Percentiles rank a stretch among this genome's conserved stretches.
These are phyloP conservation scores for Ailuropoda melanoleuca DNA, from an alignment of 2,113 vertebrate genomes.

Conservation along the genomic window DNA sequence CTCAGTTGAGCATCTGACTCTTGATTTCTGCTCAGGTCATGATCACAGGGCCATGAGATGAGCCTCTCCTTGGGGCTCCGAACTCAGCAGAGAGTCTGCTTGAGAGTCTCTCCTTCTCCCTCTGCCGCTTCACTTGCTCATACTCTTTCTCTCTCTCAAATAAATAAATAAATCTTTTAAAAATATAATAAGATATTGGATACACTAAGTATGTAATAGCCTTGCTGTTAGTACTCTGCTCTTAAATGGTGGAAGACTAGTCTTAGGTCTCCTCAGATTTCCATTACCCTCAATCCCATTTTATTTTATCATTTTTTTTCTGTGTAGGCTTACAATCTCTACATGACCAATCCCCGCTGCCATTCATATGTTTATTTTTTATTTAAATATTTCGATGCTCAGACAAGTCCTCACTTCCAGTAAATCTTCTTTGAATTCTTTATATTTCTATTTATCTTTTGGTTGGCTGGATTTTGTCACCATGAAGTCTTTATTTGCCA, in stretches of 20 bases:
- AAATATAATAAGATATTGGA: background rate
- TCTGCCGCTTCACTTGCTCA: too few species aligned
- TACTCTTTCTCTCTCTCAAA: background rate
- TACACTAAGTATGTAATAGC: background rate
- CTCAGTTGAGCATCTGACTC: too few species aligned
- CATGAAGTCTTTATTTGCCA: background rate
- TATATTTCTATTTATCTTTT: background rate
- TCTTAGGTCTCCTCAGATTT: background rate
- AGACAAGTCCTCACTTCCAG: background rate
- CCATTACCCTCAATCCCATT: background rate
- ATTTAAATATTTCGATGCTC: background rate
- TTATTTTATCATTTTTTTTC: background rate
- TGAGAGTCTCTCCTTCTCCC: background rate
- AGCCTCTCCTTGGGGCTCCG: accelerated
- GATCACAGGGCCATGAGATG: background rate
- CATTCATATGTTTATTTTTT: background rate
- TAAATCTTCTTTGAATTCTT: background rate
- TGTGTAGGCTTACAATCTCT: background rate
- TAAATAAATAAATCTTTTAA: background rate
- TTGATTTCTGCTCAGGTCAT: background rate
- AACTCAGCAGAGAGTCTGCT: background rate
- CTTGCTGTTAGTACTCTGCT: background rate
- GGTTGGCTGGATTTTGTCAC: background rate
- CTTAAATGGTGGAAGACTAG: background rate
- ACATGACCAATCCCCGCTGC: background rate